Evolutionary conservation across 2,113 vertebrate genomes (phyloP).

Genomic region (Pedetes capensis): DNA sequence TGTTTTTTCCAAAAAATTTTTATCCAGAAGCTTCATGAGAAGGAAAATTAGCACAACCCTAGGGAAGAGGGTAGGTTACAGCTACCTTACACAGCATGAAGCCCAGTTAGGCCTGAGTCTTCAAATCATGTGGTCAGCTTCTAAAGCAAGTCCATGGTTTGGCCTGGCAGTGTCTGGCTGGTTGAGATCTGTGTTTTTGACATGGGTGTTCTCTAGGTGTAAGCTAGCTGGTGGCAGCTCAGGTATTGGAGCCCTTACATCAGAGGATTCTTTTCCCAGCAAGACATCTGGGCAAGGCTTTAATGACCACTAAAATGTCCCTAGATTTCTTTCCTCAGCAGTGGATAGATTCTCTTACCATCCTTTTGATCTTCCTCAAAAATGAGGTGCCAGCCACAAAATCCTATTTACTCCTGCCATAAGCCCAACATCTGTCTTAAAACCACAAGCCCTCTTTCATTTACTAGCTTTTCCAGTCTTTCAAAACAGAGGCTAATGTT

Average conservation of each 20-base stretch:
- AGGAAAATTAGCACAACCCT: neutral
- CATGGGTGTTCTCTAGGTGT: neutral
- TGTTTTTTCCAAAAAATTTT: neutral
- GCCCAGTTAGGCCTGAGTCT: neutral
- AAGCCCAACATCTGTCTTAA: conserved; percentile 45
- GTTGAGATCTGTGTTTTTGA: neutral
- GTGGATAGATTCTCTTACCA: conserved; percentile 34
- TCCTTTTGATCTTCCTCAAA: conserved; percentile 61
- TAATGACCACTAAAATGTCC: neutral
- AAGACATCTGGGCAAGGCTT: neutral
- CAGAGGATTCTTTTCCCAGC: neutral
- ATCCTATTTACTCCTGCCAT: conserved; percentile 17
- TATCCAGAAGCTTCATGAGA: neutral
- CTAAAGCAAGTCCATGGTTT: neutral
- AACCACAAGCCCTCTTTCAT: conserved; percentile 26
- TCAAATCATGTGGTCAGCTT: neutral
- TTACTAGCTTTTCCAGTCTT: conserved; percentile 24
- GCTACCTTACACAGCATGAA: neutral
- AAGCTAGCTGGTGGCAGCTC: neutral
- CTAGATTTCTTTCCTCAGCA: conserved; percentile 23
- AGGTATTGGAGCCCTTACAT: neutral
- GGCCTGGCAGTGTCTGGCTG: neutral
- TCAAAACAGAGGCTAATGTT: conserved; percentile 42
- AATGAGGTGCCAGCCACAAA: conserved; percentile 56
- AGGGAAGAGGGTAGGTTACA: neutral